Percentiles rank a stretch among this genome's conserved stretches.
Evolutionary conservation across 2,113 vertebrate species (phyloP).

Genomic region (Lathamus discolor): DNA sequence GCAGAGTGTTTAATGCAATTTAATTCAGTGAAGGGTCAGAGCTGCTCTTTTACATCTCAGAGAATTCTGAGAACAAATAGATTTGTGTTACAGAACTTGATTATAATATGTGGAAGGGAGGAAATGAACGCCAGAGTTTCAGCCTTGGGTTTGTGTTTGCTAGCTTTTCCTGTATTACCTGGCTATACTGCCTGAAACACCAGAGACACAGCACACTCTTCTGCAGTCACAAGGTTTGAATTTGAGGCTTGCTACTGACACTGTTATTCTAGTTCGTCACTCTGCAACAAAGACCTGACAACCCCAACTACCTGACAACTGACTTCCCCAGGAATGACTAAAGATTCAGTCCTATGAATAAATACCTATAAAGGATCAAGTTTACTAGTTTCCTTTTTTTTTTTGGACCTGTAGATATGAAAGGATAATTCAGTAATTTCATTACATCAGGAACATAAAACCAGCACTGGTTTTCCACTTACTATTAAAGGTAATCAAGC

Average conservation of each 20-base stretch:
- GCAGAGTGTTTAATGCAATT: background rate
- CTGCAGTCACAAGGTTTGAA: background rate
- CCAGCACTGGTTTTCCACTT: background rate
- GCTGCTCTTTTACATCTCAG: background rate
- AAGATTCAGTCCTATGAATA: background rate
- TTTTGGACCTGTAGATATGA: background rate
- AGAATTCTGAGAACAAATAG: background rate
- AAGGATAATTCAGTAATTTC: conserved; percentile 1
- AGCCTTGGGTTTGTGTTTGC: background rate
- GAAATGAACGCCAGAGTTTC: background rate
- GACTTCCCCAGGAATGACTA: background rate
- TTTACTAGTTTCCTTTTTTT: background rate
- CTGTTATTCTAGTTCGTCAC: background rate
- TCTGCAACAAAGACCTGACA: background rate
- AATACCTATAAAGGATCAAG: background rate
- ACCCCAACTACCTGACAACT: background rate
- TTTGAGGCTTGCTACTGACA: background rate
- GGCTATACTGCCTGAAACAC: background rate
- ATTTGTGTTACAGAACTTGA: background rate
- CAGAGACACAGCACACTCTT: background rate
- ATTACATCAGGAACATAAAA: background rate
- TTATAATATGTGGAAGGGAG: background rate
- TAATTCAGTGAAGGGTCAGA: background rate
- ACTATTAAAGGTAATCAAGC: background rate
- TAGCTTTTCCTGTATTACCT: background rate